These are phyloP conservation scores for Psix sp. DNA, from an alignment of 1,140 invertebrate species.

Conservation along the genomic window DNA sequence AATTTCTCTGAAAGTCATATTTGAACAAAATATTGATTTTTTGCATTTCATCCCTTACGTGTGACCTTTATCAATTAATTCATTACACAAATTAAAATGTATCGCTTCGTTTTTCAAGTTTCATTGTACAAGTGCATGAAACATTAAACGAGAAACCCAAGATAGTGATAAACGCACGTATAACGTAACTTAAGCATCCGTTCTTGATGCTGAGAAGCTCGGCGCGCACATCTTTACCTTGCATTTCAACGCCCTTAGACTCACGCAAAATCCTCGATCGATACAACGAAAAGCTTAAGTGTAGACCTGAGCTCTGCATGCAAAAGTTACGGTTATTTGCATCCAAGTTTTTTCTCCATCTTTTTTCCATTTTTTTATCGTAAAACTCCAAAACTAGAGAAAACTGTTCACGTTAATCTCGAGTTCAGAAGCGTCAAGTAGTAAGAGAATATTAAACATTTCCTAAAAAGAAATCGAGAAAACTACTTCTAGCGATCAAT, in stretches of 20 bases:
- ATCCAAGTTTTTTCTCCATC: not conserved
- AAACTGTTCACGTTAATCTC: conserved; percentile 5
- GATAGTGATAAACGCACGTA: conserved; percentile 46
- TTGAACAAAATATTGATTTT: no score
- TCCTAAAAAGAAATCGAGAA: conserved; percentile 1
- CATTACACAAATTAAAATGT: no score
- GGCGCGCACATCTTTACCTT: conserved; percentile 42
- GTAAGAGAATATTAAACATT: conserved; percentile 22
- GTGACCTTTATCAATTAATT: no score
- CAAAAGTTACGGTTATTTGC: conserved; percentile 42
- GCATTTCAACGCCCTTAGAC: conserved; percentile 52
- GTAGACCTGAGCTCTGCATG: conserved; percentile 40
- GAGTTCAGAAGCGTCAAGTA: not conserved
- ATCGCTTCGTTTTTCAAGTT: not conserved
- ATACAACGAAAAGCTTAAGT: conserved; percentile 47
- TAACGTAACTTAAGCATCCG: conserved; percentile 42
- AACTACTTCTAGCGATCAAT: conserved; percentile 21
- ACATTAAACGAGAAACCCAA: conserved; percentile 12
- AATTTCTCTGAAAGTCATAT: no score
- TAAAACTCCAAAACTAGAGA: not conserved
- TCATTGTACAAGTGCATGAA: conserved; percentile 25
- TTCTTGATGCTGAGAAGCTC: conserved; percentile 45
- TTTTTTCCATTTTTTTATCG: not conserved
- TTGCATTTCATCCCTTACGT: no score
- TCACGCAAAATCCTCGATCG: conserved; percentile 47